These are phyloP conservation scores for Malaclemys terrapin DNA, from an alignment of 2,113 vertebrate species.

Conservation along the genomic window DNA sequence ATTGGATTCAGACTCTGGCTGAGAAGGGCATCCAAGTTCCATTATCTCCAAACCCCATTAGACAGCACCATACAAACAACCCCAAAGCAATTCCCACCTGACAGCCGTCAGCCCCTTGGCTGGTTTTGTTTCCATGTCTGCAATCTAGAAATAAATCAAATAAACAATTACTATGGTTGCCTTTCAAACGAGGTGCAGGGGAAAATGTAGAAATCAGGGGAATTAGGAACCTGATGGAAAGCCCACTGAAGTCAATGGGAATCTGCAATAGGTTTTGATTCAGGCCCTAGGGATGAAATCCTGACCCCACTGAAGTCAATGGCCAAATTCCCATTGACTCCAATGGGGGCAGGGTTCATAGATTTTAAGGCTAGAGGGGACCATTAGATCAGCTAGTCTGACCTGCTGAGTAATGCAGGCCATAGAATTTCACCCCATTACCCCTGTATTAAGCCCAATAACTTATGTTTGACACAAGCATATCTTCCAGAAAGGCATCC, in stretches of 20 bases:
- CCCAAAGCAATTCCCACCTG: conserved; percentile 80
- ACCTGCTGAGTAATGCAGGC: background rate
- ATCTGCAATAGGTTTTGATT: background rate
- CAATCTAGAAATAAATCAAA: conserved; percentile 77
- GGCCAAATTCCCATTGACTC: background rate
- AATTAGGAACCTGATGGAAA: background rate
- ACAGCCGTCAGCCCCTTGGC: conserved; percentile 82
- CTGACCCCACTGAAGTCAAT: background rate
- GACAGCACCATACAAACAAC: conserved; percentile 8
- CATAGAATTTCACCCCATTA: background rate
- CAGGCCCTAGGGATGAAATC: background rate
- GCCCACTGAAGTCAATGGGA: background rate
- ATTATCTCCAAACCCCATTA: background rate
- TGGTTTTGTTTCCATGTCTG: conserved; percentile 84
- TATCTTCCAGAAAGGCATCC: background rate
- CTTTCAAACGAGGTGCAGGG: background rate
- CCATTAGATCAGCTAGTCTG: background rate
- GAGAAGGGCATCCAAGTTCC: conserved; percentile 43
- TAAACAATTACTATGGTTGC: conserved; percentile 20
- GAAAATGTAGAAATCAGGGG: background rate
- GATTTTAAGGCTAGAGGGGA: background rate
- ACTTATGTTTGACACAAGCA: background rate
- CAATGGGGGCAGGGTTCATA: background rate
- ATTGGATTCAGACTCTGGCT: background rate
- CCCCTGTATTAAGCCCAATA: background rate